A percentile compares a stretch with the other conserved stretches of the same genome.
phyloP scores from a whole-genome alignment of 2,888 invertebrate species.

The Megalurothrips usitatus region DNA sequence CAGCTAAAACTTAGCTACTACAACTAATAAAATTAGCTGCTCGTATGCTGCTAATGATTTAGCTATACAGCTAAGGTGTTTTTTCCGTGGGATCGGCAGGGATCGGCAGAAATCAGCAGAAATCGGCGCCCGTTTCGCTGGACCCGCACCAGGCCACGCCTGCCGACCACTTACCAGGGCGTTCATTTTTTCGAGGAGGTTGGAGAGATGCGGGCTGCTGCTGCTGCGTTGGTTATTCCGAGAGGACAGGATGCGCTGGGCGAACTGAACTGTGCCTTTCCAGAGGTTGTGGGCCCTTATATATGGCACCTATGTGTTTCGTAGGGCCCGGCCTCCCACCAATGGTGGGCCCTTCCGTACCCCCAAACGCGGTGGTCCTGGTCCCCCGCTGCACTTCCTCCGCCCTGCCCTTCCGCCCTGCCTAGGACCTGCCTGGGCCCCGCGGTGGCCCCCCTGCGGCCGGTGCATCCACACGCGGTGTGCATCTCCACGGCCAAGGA shows the following conservation, averaged over 20 bases:
- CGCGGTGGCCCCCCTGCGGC: no score
- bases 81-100: no score
- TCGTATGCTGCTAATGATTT: no score
- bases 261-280: constrained; percentile 14
- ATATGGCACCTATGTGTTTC: not conserved
- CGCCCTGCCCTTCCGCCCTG: not conserved
- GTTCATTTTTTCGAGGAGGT: not conserved
- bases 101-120: no score
- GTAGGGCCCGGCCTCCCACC: not conserved
- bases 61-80: no score
- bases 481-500: constrained; percentile 11
- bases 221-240: not conserved
- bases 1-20: no score
- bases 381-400: not conserved
- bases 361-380: not conserved
- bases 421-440: no score
- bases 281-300: not conserved
- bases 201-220: not conserved
- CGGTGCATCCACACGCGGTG: not conserved
- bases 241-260: not conserved
- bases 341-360: not conserved
- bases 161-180: not conserved
- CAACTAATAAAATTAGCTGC: no score
- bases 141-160: no score
- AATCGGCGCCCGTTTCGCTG: no score